A percentile compares a stretch with the other conserved stretches of the same genome.
These are phyloP conservation scores for Conistra vaccinii DNA, from an alignment of 2,888 invertebrate genomes.

Conservation along the genomic window DNA sequence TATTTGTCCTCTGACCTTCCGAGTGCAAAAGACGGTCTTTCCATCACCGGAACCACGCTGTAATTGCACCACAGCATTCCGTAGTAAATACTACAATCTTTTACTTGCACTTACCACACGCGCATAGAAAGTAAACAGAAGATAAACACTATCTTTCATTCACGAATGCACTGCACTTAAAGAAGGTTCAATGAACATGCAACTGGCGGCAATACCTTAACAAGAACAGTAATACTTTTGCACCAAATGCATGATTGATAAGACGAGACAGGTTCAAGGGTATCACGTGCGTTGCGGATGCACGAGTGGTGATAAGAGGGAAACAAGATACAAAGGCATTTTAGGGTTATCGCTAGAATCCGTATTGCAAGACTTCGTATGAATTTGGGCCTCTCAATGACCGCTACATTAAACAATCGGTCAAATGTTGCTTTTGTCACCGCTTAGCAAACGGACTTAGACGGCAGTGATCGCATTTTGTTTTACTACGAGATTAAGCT, in stretches of 20 bases:
- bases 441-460: background rate
- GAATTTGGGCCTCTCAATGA: conserved; percentile 32
- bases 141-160: conserved; percentile 58
- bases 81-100: conserved; percentile 31
- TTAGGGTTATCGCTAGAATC: conserved; percentile 45
- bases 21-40: background rate
- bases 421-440: conserved; percentile 25
- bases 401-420: conserved; percentile 18
- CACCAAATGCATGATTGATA: conserved; percentile 43
- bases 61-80: background rate
- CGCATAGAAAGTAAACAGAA: conserved; percentile 38
- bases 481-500: background rate
- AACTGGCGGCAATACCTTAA: conserved; percentile 17
- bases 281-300: conserved; percentile 29
- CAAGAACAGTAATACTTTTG: background rate
- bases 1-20: background rate
- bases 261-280: conserved; percentile 28
- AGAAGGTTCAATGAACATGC: conserved; percentile 11
- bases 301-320: conserved; percentile 29
- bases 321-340: conserved; percentile 28
- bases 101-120: conserved; percentile 2
- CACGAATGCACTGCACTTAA: conserved; percentile 37
- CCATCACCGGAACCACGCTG: background rate
- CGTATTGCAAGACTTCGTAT: conserved; percentile 19
- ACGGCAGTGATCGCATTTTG: background rate